These are phyloP conservation scores for Rhabditoides inermis DNA, from an alignment of 2,888 invertebrate genomes.

Conservation along the genomic window DNA sequence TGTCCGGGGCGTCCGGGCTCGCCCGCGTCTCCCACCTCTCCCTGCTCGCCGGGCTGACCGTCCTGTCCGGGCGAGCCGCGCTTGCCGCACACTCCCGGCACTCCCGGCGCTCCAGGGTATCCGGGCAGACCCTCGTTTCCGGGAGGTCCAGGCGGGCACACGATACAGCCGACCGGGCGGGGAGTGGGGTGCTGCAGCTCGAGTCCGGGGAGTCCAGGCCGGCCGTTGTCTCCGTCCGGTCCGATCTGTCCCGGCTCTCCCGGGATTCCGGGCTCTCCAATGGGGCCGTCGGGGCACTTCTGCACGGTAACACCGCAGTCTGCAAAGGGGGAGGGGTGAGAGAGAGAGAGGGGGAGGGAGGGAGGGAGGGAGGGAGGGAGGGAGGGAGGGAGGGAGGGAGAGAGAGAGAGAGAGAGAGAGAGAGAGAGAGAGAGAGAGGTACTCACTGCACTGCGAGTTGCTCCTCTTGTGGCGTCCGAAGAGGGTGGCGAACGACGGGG, in stretches of 20 bases:
- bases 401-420: neutral
- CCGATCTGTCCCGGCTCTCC: slow-evolving; percentile 38
- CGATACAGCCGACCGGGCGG: too few relatives aligned
- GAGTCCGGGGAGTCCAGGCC: slow-evolving; percentile 34
- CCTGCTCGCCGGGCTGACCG: slow-evolving; percentile 8
- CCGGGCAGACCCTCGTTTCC: slow-evolving; percentile 21
- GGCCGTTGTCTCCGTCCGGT: slow-evolving; percentile 37
- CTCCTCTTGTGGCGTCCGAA: slow-evolving; percentile 37
- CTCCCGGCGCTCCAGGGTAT: slow-evolving; percentile 20
- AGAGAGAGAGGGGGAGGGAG: too few relatives aligned
- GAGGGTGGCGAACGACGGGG: too few relatives aligned
- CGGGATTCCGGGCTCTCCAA: slow-evolving; percentile 35
- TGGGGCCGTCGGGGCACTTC: slow-evolving; percentile 35
- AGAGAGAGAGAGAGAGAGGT: neutral
- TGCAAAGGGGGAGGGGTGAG: too few relatives aligned
- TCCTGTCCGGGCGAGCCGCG: slow-evolving; percentile 23
- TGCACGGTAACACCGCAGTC: slow-evolving; percentile 33
- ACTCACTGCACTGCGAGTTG: slow-evolving; percentile 24
- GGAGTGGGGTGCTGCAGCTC: too few relatives aligned
- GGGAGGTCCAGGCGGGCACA: slow-evolving; percentile 12
- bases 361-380: too few relatives aligned
- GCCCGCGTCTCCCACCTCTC: too few relatives aligned
- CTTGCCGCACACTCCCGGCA: slow-evolving; percentile 10
- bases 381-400: too few relatives aligned
- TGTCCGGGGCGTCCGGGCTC: too few relatives aligned